Evolutionary conservation across 2,888 invertebrate species (phyloP).

Genomic region (Augochlorella aurata): DNA sequence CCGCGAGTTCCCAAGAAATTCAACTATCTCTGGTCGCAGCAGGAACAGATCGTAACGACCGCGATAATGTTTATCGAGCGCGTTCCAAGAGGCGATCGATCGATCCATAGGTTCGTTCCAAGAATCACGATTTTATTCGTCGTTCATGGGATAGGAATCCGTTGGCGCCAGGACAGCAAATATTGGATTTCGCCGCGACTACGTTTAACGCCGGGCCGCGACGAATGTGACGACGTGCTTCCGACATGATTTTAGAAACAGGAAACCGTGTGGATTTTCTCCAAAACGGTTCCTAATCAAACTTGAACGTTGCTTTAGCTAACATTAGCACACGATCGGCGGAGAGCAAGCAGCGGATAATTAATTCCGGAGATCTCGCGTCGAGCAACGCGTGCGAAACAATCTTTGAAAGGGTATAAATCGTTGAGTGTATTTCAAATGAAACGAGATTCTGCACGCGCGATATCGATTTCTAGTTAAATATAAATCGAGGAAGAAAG

Average conservation of each 20-base stretch:
- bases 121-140: neutral
- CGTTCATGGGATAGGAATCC: neutral
- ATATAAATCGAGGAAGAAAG: too few species aligned
- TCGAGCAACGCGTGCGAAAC: too few species aligned
- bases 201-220: neutral
- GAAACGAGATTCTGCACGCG: too few species aligned
- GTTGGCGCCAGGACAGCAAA: conserved; percentile 7
- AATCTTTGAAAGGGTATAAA: too few species aligned
- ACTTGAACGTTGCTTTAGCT: neutral
- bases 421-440: too few species aligned
- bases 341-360: neutral
- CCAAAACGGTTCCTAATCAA: neutral
- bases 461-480: too few species aligned
- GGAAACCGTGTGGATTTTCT: neutral
- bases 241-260: neutral
- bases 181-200: neutral
- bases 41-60: conserved; percentile 23
- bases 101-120: neutral
- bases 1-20: neutral
- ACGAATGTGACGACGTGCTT: neutral
- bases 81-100: neutral
- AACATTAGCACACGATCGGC: neutral
- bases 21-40: neutral
- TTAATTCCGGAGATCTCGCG: neutral
- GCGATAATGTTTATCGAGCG: neutral